phyloP scores from a whole-genome alignment of 2,113 vertebrate genomes.

The Lampris megalopsis region DNA sequence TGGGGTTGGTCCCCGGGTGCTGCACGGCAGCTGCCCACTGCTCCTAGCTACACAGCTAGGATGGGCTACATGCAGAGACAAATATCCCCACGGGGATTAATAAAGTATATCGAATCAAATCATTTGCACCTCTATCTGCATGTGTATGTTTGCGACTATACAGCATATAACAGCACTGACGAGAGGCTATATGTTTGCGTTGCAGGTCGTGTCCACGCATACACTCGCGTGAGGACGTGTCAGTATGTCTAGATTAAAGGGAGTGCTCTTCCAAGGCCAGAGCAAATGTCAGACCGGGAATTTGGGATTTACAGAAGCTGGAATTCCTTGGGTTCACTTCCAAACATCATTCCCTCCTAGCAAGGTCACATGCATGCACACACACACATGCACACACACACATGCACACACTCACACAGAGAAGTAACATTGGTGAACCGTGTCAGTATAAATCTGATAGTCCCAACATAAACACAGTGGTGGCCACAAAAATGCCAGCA shows the following conservation, averaged over 20 bases:
- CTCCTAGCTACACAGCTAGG: no score
- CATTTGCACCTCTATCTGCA: no score
- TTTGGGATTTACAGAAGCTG: conserved; percentile 72
- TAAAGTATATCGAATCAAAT: no score
- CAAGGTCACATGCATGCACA: conserved; percentile 56
- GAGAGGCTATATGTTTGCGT: no score
- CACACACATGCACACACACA: conserved; percentile 35
- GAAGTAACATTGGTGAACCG: conserved; percentile 62
- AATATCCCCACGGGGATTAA: no score
- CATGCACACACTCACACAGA: conserved; percentile 20
- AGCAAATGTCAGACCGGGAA: conserved; percentile 39
- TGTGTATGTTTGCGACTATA: no score
- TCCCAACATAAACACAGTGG: conserved; percentile 65
- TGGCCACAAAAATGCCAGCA: conserved; percentile 74
- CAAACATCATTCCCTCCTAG: conserved; percentile 60
- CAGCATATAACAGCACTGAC: no score
- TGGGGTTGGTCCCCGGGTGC: no score
- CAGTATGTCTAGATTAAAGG: conserved; percentile 41
- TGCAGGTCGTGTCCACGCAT: no score
- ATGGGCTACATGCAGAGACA: no score
- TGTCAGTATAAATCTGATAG: conserved; percentile 70
- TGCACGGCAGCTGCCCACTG: no score
- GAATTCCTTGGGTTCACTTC: conserved; percentile 66
- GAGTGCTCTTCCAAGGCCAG: conserved; percentile 24
- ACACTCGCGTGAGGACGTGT: background rate